phyloP scores from a whole-genome alignment of 1,140 invertebrate species.

The Drosophila takahashii region DNA sequence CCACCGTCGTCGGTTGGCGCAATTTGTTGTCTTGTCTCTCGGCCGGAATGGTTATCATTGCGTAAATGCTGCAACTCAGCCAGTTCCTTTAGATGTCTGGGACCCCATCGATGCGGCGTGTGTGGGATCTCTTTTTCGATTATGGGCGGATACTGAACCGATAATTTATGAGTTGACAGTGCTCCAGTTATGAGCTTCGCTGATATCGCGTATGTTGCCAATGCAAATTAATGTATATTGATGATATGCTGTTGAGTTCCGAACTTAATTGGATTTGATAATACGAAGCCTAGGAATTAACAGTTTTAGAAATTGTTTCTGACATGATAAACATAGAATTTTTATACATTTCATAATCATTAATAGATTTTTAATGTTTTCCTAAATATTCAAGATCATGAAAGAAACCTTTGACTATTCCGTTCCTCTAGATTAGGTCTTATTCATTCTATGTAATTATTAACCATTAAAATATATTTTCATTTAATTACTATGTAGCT shows the following conservation, averaged over 20 bases:
- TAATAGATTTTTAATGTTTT: no score
- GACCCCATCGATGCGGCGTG: slow-evolving; percentile 11
- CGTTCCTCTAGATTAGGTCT: neutral
- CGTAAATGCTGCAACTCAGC: slow-evolving; percentile 19
- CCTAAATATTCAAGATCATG: no score
- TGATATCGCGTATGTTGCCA: slow-evolving; percentile 8
- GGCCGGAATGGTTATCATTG: slow-evolving; percentile 33
- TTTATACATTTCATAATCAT: no score
- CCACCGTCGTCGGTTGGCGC: slow-evolving; percentile 22
- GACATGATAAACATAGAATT: no score
- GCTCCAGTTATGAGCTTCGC: slow-evolving; percentile 23
- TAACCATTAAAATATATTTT: slow-evolving; percentile 17
- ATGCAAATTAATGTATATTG: slow-evolving; percentile 28
- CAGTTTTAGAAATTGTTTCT: no score
- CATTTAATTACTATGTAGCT: slow-evolving; percentile 49
- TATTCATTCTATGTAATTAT: slow-evolving; percentile 15
- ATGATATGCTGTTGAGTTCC: no score
- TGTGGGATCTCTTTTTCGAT: slow-evolving; percentile 33
- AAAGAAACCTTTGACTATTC: neutral
- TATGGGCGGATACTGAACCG: slow-evolving; percentile 28
- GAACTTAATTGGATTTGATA: neutral
- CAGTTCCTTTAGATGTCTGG: slow-evolving; percentile 7
- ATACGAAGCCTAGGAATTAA: no score
- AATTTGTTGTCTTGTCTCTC: slow-evolving; percentile 35
- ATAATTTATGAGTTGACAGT: slow-evolving; percentile 37